Conservation (phyloP, 2,888 invertebrate species). For the Drosophila limbata region DNA sequence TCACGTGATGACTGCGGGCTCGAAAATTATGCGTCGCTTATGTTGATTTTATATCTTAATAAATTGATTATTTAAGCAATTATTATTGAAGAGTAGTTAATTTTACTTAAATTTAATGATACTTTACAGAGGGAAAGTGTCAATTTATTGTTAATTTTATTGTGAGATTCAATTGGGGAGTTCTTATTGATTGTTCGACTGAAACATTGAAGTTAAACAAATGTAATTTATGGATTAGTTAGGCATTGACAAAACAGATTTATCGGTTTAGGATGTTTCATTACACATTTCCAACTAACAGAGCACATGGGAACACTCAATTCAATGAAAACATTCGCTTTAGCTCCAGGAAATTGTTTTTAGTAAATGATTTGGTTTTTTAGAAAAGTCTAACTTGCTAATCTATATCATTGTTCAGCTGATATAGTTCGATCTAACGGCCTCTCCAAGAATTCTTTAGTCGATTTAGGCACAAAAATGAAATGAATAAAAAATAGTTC, state of each 20-base stretch:
- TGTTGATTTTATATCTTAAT: constrained; percentile 62
- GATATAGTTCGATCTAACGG: constrained; percentile 9
- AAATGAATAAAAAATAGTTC: constrained; percentile 26
- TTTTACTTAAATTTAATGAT: not conserved
- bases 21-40: constrained; percentile 54
- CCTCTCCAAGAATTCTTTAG: constrained; percentile 9
- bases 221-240: not conserved
- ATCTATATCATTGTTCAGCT: constrained; percentile 14
- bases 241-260: not conserved
- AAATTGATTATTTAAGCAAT: constrained; percentile 23
- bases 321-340: not conserved
- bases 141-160: constrained; percentile 14
- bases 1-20: constrained; percentile 60
- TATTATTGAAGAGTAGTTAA: not conserved
- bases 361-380: not conserved
- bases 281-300: not conserved
- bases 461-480: constrained; percentile 16
- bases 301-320: not conserved
- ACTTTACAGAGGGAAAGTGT: not conserved
- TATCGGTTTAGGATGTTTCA: not conserved
- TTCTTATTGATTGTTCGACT: not conserved
- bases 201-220: not conserved
- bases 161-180: not conserved
- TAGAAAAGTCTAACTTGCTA: constrained; percentile 3
- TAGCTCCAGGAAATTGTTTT: not conserved